Base-by-base conservation (phyloP, 53 echinoderm and acorn worm species). In the Henricia sp. region DNA sequence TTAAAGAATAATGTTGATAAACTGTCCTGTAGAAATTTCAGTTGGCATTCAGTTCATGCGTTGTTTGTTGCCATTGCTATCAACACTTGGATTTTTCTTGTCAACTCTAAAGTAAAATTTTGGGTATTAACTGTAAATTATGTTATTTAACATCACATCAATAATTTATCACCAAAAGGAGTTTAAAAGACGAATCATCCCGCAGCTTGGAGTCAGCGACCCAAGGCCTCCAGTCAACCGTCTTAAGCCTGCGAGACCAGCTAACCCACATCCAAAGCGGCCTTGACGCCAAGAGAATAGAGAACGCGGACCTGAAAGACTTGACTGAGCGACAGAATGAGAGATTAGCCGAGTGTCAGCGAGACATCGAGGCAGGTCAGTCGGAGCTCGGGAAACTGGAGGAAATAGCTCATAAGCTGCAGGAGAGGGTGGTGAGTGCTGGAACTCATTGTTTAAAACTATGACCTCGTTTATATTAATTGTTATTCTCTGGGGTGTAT, bases 351-450 rank as follows among this genome's bases (percentile, higher is more conserved):
- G 88, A 91, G 43, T 90, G 87, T 50, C 92, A 92, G 85, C 56
- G 87, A 46, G 99, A 99, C 58, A 86, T 95, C 8, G 91, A 95
- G 90, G 82, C 56, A 27, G 92, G 89, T 52, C 77, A 91, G 24
- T 23, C 59, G 11, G 83, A 94, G 72, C 82, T 94, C 36, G 86
- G 57, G 83, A 52, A 70, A 33, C 42, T 94, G 55, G 88, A 93
- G 54, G 73, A 54, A 36, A 40, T 85, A 59, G 88, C 88, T 1
- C 77, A 77, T 19, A 88, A 32, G 50, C 50, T 89, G 12, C 84
- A 87, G 44, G 73, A 41, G 1, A 53, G 67, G 69, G 53, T 75
- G 85, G 90, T 90, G 42, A 69, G 51, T 16, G 19, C 8, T 20
- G n/a, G n/a, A n/a, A n/a, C n/a, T n/a, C n/a, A n/a, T n/a, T n/a